Base-by-base conservation (phyloP, 2,113 vertebrate genomes). In the Columbina picui region DNA sequence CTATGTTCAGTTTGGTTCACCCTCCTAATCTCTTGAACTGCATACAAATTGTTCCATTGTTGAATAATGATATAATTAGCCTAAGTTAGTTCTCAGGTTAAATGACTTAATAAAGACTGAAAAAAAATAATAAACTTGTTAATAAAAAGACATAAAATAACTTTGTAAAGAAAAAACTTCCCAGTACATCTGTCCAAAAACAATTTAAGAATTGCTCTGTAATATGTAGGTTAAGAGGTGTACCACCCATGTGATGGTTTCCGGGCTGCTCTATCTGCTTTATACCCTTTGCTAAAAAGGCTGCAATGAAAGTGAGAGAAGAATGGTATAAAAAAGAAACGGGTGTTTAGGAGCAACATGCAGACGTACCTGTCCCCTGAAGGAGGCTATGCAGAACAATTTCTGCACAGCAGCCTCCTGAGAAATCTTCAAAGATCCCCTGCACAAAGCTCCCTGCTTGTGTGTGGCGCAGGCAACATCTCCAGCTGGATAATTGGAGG, bases 401-500 rank as follows among this genome's bases (percentile, higher is more conserved):
- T 36, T 7, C 38, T 78, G 73, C n/a, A 47, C 9, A 67, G 64
- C 68, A 89, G 64, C 36, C 76, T 92, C 36, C 60, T 63, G 34
- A 93, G 75, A 87, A 84, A 90, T 75, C 52, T 71, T 89, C 83
- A 90, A 57, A 82, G 74, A 80, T 87, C 21, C 14, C 71, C 1
- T 43, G 76, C 32, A 53, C 9, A 41, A 83, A 94, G 74, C 68
- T 85, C 68, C 84, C 49, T 67, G 43, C 5, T 57, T 64, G 10
- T 91, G 70, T 84, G 45, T 63, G 38, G 84, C 69, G 90, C 23
- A 34, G 21, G 74, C 88, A 93, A 82, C 83, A 70, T 53, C 67
- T 76, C 83, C 80, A 84, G 78, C 22, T 84, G 57, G 47, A 87
- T 97, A 95, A 97, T 97, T 95, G 96, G 78, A 60, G 87, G 73